phyloP scores from a whole-genome alignment of 1,140 invertebrate genomes.

The Drosophila teissieri region DNA sequence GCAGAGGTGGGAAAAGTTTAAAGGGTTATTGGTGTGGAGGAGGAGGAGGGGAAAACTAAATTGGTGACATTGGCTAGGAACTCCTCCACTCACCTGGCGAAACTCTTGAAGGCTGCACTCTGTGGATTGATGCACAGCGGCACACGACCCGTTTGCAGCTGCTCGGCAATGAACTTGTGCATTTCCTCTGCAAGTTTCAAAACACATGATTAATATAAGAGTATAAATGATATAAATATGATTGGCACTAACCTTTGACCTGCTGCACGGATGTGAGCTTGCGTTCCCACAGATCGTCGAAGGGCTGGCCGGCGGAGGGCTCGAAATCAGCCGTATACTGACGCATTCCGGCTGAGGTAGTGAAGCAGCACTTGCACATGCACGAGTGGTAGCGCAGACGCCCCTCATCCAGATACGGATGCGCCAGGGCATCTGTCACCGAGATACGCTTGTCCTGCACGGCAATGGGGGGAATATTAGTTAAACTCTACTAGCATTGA shows the following conservation, averaged over 20 bases:
- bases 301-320: constrained; percentile 93
- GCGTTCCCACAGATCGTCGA: constrained; percentile 97
- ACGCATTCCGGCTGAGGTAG: constrained; percentile 89
- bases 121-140: constrained; percentile 99
- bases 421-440: constrained; percentile 96
- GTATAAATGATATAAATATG: not conserved
- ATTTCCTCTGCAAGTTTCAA: constrained; percentile 92
- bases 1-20: constrained; percentile 11
- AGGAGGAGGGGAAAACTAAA: constrained; percentile 11
- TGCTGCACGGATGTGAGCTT: constrained; percentile 96
- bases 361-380: constrained; percentile 99
- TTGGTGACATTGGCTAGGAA: constrained; percentile 5
- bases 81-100: constrained; percentile 95
- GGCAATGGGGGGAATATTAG: not conserved
- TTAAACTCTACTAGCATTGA: not conserved
- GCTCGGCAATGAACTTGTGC: constrained; percentile 99
- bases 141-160: constrained; percentile 96
- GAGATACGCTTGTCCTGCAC: constrained; percentile 95
- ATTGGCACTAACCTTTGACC: constrained; percentile 92
- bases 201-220: not conserved
- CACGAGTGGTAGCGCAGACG: constrained; percentile 99
- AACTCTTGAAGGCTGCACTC: constrained; percentile 99
- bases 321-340: constrained; percentile 97
- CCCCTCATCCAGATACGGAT: constrained; percentile 99
- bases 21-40: not conserved